Conservation (phyloP, 2,113 vertebrate genomes). For the Addax nasomaculatus region DNA sequence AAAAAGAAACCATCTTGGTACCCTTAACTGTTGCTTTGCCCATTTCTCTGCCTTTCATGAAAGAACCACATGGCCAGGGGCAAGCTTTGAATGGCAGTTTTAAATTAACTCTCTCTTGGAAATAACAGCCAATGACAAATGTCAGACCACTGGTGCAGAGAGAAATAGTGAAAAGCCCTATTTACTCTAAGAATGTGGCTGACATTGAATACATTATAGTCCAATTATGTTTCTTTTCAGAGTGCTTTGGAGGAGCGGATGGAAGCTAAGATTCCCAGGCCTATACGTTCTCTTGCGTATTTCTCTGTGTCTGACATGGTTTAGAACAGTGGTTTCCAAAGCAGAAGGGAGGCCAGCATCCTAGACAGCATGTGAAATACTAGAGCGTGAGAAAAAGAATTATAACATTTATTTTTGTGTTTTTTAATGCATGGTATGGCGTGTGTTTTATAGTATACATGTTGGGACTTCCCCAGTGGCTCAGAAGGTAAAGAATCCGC, state of each 20-base stretch:
- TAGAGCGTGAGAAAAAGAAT: background rate
- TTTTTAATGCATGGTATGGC: background rate
- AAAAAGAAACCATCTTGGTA: background rate
- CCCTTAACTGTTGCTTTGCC: background rate
- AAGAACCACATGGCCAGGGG: background rate
- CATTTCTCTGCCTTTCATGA: background rate
- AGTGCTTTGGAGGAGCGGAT: background rate
- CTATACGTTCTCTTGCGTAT: background rate
- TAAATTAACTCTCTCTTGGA: conserved; percentile 47
- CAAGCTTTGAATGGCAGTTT: conserved; percentile 12
- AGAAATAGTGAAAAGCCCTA: conserved; percentile 25
- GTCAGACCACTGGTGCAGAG: background rate
- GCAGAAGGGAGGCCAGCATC: background rate
- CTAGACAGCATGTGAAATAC: background rate
- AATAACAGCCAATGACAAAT: conserved; percentile 40
- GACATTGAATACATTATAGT: conserved; percentile 17
- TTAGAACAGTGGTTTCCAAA: background rate
- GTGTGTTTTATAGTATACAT: background rate
- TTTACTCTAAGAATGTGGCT: conserved; percentile 18
- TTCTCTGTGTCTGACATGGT: background rate
- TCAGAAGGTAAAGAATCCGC: background rate
- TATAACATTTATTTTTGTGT: background rate
- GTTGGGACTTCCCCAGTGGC: background rate
- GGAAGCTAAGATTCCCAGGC: background rate
- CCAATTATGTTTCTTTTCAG: conserved; percentile 50